Conservation (phyloP, 2,888 invertebrate species). For the Tenthredo mesomela region DNA sequence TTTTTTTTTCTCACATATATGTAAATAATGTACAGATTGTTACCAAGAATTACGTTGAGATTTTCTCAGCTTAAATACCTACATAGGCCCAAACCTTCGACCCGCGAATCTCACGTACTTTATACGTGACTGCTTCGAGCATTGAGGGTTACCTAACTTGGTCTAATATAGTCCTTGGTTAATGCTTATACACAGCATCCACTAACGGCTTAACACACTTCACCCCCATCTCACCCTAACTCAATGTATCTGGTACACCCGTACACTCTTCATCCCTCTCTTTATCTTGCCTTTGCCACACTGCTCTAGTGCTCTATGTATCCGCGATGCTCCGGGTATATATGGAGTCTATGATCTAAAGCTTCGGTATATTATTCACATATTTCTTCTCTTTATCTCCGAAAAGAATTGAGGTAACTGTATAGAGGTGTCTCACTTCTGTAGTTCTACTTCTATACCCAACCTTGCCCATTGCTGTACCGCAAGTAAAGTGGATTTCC, state of each 20-base stretch:
- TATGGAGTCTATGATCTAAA: neutral
- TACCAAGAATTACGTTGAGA: neutral
- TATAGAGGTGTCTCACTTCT: neutral
- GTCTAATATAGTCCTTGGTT: conserved; percentile 38
- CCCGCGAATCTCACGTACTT: conserved; percentile 34
- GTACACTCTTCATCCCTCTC: conserved; percentile 1
- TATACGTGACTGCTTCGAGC: conserved; percentile 35
- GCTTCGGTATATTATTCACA: conserved; percentile 11
- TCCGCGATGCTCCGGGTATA: neutral
- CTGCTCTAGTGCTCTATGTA: neutral
- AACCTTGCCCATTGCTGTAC: neutral
- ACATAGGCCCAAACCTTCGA: neutral
- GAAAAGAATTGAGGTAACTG: neutral
- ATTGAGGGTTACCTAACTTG: conserved; percentile 37
- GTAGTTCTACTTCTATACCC: neutral
- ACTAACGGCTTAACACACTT: conserved; percentile 25
- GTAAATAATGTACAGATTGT: neutral
- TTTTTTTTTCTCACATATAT: neutral
- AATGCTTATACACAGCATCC: conserved; percentile 23
- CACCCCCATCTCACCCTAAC: conserved; percentile 6
- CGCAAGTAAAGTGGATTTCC: conserved; percentile 14
- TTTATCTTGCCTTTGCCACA: neutral
- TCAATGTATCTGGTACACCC: neutral
- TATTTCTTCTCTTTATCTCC: neutral
- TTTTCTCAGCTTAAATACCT: neutral